Evolutionary conservation across 2,113 vertebrate genomes (phyloP).

Genomic region (human): GRCh38 chr15:52853001-52853500

Average conservation of each 20-base stretch:
- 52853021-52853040: background rate
- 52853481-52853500: background rate
- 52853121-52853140: background rate
- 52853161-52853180: background rate
- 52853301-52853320: background rate
- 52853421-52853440: background rate
- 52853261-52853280: background rate
- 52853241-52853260: background rate
- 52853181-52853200: background rate
- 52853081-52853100: background rate
- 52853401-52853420: background rate
- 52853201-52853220: background rate
- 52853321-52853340: background rate
- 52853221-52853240: background rate
- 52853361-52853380: background rate
- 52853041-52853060: background rate
- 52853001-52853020: background rate
- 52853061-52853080: background rate
- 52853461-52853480: background rate
- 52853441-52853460: background rate
- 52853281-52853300: background rate
- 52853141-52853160: background rate
- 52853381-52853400: background rate
- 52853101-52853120: background rate
- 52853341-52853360: background rate